These are phyloP conservation scores for Sigmodon hispidus DNA, from an alignment of 2,113 vertebrate genomes.

Conservation along the genomic window DNA sequence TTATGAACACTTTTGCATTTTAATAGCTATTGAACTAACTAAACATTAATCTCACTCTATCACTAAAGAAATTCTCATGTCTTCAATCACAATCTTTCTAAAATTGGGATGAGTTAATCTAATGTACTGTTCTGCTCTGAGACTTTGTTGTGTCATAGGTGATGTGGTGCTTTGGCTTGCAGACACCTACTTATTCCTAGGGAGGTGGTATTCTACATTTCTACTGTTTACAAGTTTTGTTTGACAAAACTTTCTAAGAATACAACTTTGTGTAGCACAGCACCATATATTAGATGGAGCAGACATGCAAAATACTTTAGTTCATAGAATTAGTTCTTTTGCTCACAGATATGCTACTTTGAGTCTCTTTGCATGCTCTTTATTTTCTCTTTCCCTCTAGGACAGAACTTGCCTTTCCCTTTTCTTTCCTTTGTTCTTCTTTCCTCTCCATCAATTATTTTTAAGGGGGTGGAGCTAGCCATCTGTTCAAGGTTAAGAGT, in stretches of 20 bases:
- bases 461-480: not conserved
- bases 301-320: not conserved
- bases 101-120: not conserved
- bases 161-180: not conserved
- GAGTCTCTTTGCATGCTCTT: not conserved
- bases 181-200: not conserved
- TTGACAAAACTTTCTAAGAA: not conserved
- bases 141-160: not conserved
- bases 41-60: not conserved
- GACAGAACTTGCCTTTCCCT: not conserved
- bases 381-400: not conserved
- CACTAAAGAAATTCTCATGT: not conserved
- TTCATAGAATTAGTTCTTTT: not conserved
- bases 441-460: not conserved
- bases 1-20: not conserved
- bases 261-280: not conserved
- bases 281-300: not conserved
- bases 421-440: not conserved
- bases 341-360: rapidly evolving
- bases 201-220: not conserved
- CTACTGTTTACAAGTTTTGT: not conserved
- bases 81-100: not conserved
- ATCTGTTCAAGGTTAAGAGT: not conserved
- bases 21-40: not conserved
- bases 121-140: not conserved